These are phyloP conservation scores for Mormyrus iriodes DNA, from an alignment of 2,113 vertebrate genomes.

Conservation along the genomic window DNA sequence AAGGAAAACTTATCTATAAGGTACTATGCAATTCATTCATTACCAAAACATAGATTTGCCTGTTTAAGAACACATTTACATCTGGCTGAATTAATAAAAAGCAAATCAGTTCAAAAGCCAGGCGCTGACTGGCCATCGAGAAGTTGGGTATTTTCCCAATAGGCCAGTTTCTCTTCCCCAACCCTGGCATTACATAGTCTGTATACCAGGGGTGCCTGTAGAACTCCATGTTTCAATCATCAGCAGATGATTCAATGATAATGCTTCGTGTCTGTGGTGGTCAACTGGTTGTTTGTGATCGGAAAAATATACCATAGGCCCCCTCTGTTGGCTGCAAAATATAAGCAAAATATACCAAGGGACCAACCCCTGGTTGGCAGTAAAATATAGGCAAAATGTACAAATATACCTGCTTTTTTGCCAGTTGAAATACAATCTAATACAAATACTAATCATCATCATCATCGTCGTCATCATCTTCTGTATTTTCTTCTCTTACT, in stretches of 20 bases:
- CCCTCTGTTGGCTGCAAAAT: too few relatives aligned
- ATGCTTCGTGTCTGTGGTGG: neutral
- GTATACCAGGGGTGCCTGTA: neutral
- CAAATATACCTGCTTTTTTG: neutral
- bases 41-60: neutral
- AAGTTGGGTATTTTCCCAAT: neutral
- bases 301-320: too few relatives aligned
- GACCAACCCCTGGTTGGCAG: neutral
- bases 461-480: neutral
- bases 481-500: neutral
- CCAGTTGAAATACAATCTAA: neutral
- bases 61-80: neutral
- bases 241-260: neutral
- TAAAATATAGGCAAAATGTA: neutral
- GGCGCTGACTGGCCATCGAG: neutral
- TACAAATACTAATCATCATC: neutral
- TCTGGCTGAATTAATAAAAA: neutral
- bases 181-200: neutral
- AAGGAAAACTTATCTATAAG: neutral
- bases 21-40: neutral
- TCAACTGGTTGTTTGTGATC: neutral
- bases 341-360: neutral
- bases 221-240: too few relatives aligned
- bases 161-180: neutral
- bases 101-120: neutral